These are phyloP conservation scores for Furnarius figulus DNA, from an alignment of 2,113 vertebrate genomes.

Conservation along the genomic window DNA sequence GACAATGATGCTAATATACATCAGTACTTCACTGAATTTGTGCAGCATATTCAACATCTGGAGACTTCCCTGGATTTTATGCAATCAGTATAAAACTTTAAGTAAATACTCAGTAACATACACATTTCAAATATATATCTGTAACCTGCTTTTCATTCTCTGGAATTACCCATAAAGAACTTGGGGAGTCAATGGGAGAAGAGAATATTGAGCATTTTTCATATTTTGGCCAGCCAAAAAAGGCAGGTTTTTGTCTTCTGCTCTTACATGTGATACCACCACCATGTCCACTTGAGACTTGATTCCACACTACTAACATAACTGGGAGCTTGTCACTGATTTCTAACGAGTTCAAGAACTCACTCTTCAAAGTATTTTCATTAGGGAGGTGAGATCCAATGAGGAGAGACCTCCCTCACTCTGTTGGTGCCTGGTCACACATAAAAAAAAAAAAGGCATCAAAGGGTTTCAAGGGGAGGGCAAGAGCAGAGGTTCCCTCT, in stretches of 20 bases:
- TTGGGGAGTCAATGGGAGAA: background rate
- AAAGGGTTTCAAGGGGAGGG: background rate
- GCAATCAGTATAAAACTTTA: constrained; percentile 67
- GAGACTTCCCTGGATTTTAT: constrained; percentile 54
- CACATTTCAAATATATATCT: constrained; percentile 20
- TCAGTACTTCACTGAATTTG: constrained; percentile 50
- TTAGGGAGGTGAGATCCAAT: background rate
- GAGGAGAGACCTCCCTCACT: background rate
- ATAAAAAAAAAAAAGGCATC: background rate
- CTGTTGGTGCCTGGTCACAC: background rate
- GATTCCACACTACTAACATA: background rate
- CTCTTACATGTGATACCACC: background rate
- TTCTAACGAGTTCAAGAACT: background rate
- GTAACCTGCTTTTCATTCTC: constrained; percentile 33
- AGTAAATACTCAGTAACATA: constrained; percentile 25
- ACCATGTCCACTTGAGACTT: background rate
- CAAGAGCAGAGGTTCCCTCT: rapidly evolving
- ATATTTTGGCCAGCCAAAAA: background rate
- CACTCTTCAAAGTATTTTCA: background rate
- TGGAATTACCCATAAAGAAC: constrained; percentile 23
- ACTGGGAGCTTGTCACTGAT: background rate
- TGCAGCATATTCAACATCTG: constrained; percentile 55
- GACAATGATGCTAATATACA: constrained; percentile 57
- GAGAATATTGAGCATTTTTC: background rate
- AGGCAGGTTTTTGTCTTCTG: background rate